Base-by-base conservation (phyloP, 2,797 vertebrate species). In the Coregonus sp. region DNA sequence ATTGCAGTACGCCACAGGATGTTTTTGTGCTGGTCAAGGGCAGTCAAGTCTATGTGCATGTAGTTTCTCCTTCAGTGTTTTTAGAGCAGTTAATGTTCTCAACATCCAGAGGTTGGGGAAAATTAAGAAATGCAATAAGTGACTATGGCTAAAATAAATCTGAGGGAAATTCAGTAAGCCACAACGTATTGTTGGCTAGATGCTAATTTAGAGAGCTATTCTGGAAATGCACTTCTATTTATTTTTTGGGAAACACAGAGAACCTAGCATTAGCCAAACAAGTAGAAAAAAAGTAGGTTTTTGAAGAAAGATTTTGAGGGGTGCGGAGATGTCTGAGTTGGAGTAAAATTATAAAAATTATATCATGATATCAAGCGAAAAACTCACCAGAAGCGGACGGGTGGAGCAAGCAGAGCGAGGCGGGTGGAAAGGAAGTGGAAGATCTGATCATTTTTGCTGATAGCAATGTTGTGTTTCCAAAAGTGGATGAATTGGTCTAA, bases 51-150 rank as follows among this genome's bases (percentile, higher is more conserved):
- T 25, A 25, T 25, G 25, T 25, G 1, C 25, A 25, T 87, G 86
- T 87, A 88, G 81, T 88, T 89, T 85, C 78, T 88, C 75, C 81
- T 79, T 81, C 47, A 74, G 76, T 94, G 93, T 93, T 94, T 95
- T 93, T 94, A 94, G 90, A 90, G 78, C 76, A 86, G 84, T 81
- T 79, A 87, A 88, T 87, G 82, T 90, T 91, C 86, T 92, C 86
- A 85, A 89, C 84, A 75, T 90, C 69, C 80, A 66, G 83, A 79
- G 78, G 78, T 83, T 73, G 78, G 75, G 82, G 87, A 77, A 87
- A 94, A 93, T 92, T 92, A 92, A 93, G 88, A 91, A 88, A 91
- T 90, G 87, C 92, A 94, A 94, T 93, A 92, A 93, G 87, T 79
- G 78, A 91, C 88, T 92, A 88, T 65, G 85, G 81, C 86, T 90